Base-by-base conservation (phyloP, 2,888 invertebrate species). In the Troides aeacus region DNA sequence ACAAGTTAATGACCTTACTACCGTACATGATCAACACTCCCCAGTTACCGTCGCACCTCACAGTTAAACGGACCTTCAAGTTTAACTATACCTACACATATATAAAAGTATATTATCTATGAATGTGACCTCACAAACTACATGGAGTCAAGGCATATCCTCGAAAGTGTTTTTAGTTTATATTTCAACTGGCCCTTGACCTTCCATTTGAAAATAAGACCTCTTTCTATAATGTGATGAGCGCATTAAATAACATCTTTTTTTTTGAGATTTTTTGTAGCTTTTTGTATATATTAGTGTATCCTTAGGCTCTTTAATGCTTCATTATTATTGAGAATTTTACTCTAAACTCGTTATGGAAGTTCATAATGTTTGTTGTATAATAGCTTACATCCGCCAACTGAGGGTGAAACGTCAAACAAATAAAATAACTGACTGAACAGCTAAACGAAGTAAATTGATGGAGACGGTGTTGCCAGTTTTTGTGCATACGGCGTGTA, bases 401-500 rank as follows among this genome's bases (percentile, higher is more conserved):
- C 42, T 42, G 42, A 42, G 10, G 42, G 8, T 42, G 10, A 42
- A 42, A 42, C 10, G 42, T 42, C 0, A 42, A 42, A 8, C 53
- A 53, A 53, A 53, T 1, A 1, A 56, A n/a, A 10, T 21, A 5
- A 1, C n/a, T 7, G 5, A 56, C 21, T 3, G 5, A n/a, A n/a
- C 18, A 6, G 21, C 23, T n/a, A 18, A 42, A 58, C 17, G 42
- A 57, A 57, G 42, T 24, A 46, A 62, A 62, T 62, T 58, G 8
- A 62, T 21, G 36, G 17, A 58, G 36, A 36, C 4, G 60, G 60
- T 24, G 12, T 53, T 53, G 53, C 12, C 15, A 46, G 46, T 46
- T 6, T 64, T 53, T 64, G 77, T 76, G 76, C 74, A 66, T 71
- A 73, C 61, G 73, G 8, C n/a, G 18, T 56, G n/a, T 56, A 56